Base-by-base conservation (phyloP, 1,140 invertebrate genomes). In the Cotesia typhae region DNA sequence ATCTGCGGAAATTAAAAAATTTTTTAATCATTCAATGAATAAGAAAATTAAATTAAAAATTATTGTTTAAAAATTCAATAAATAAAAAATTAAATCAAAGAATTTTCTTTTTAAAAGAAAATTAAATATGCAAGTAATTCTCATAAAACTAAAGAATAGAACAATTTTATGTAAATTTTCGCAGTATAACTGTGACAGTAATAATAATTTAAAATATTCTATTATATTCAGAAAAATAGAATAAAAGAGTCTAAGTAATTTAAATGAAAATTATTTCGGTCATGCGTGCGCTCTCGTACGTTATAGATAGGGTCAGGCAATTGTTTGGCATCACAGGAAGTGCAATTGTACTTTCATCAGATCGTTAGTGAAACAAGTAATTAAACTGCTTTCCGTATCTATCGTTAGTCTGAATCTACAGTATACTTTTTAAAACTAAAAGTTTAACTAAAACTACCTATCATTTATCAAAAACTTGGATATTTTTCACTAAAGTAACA, bases 291-390 rank as follows among this genome's bases (percentile, higher is more conserved):
- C 6, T 60, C 17, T 60, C 28, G 41, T 47, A 10, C 10, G 10
- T 28, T 28, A 36, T 60, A 12, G n/a, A 35, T 60, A 60, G 9
- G n/a, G 5, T 4, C 4, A 60, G 12, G 59, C 59, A 60, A 60
- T 36, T 60, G 59, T 60, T 20, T 60, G 28, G 59, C 9, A 60
- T 28, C 12, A 36, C 14, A 41, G 36, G 36, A 66, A 17, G 10
- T 66, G 20, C 52, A 66, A 52, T 66, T 51, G 64, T 28, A 66
- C 64, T 66, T 66, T 64, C 61, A 38, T n/a, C 64, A 53, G 64
- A 66, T 66, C 38, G 64, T 52, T 66, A 52, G n/a, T 41, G 12
- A 55, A 55, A n/a, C 36, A n/a, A 17, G 36, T 38, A 41, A 66
- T 66, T 66, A 65, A 65, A 66, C 64, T 36, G 14, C 14, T 64